These are phyloP conservation scores for Tetragonula clypearis DNA, from an alignment of 1,140 invertebrate species.

Conservation along the genomic window DNA sequence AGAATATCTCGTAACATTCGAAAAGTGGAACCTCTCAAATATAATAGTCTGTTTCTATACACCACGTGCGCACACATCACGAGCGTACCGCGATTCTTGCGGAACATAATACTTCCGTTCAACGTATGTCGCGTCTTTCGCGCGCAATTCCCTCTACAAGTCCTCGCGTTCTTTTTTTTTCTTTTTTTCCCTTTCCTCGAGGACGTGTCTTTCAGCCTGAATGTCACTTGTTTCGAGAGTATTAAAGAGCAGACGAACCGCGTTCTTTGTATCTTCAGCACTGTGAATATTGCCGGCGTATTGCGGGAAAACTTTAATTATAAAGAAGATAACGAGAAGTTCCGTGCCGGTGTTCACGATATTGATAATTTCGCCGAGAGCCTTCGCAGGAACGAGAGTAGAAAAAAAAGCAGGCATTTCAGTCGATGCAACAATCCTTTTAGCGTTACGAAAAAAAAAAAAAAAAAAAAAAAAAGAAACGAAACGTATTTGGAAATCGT, in stretches of 20 bases:
- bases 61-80: neutral
- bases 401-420: neutral
- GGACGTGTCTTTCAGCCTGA: neutral
- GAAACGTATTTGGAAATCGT: neutral
- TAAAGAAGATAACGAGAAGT: neutral
- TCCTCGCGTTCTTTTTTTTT: neutral
- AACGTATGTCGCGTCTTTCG: neutral
- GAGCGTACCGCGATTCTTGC: too few species aligned
- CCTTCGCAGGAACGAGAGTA: neutral
- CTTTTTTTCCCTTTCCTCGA: neutral
- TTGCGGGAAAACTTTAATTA: neutral
- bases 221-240: neutral
- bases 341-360: neutral
- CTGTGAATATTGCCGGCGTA: neutral
- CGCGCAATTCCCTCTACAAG: neutral
- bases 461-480: neutral
- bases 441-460: neutral
- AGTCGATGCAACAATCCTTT: neutral
- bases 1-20: neutral
- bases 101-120: neutral
- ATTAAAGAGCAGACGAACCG: neutral
- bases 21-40: neutral
- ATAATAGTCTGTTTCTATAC: neutral
- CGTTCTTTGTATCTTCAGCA: neutral
- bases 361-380: neutral